Evolutionary conservation across 2,888 invertebrate species (phyloP).

Genomic region (Drosophila cracens): DNA sequence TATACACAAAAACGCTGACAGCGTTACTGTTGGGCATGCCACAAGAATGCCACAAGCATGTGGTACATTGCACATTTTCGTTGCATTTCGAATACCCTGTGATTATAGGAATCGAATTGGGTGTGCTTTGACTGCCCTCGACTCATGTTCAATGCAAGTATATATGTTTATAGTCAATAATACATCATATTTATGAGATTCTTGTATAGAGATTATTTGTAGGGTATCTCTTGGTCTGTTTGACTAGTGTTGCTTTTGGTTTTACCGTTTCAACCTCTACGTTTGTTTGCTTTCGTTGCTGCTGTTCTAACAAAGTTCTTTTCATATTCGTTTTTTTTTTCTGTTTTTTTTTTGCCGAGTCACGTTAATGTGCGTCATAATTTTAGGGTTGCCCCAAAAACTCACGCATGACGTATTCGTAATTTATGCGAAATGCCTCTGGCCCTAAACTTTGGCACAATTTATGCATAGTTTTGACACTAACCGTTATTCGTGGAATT

Average conservation of each 20-base stretch:
- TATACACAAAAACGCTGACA: conserved; percentile 13
- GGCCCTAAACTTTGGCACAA: conserved; percentile 24
- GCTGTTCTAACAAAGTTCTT: conserved; percentile 18
- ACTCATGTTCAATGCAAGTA: neutral
- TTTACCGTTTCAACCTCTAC: neutral
- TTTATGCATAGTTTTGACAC: conserved; percentile 34
- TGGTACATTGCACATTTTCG: conserved; percentile 36
- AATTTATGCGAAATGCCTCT: conserved; percentile 36
- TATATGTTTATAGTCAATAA: too few species aligned
- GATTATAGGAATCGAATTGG: neutral
- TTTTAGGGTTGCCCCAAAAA: conserved; percentile 25
- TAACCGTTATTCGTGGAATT: conserved; percentile 16
- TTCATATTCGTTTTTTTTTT: conserved; percentile 11
- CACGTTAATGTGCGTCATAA: conserved; percentile 48
- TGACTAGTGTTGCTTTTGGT: neutral
- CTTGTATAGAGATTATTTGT: neutral
- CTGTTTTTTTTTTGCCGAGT: conserved; percentile 20
- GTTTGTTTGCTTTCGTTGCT: conserved; percentile 13
- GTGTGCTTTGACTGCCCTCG: neutral
- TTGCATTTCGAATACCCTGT: conserved; percentile 14
- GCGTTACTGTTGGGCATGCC: conserved; percentile 21
- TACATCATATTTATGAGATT: neutral
- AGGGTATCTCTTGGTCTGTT: neutral
- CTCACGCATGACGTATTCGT: conserved; percentile 40
- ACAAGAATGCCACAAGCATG: conserved; percentile 34